Percentiles rank a stretch among this genome's conserved stretches.
Conservation (phyloP, 2,113 vertebrate genomes). For the Lynx canadensis region DNA sequence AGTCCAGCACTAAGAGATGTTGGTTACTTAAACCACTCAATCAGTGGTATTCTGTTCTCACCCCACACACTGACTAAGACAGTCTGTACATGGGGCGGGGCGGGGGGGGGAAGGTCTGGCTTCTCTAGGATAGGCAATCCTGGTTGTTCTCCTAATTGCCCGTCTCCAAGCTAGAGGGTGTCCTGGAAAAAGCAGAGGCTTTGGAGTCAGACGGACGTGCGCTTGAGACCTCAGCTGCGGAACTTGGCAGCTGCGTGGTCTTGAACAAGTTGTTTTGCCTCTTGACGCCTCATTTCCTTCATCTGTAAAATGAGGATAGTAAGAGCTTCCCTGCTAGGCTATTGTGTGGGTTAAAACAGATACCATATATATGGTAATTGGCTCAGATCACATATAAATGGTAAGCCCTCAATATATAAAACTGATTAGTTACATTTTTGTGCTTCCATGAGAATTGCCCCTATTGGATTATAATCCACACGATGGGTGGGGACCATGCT, state of each 20-base stretch:
- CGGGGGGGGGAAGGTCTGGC: background rate
- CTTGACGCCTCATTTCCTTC: background rate
- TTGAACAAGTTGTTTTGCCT: slow-evolving; percentile 9
- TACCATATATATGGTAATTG: background rate
- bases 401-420: background rate
- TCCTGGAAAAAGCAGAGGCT: background rate
- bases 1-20: background rate
- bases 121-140: slow-evolving; percentile 1
- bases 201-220: background rate
- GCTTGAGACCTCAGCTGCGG: slow-evolving; percentile 26
- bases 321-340: background rate
- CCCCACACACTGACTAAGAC: background rate
- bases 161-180: background rate
- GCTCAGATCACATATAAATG: background rate
- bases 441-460: background rate
- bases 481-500: background rate
- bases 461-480: background rate
- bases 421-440: background rate
- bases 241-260: background rate
- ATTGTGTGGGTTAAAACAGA: slow-evolving; percentile 4
- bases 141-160: background rate
- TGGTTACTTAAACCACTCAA: background rate
- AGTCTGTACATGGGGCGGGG: background rate
- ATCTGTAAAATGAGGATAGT: background rate
- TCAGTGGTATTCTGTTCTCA: background rate